Evolutionary conservation across 2,113 vertebrate species (phyloP), one percentile per base, ranked within the genome.

Genomic region (Melozone crissalis): DNA sequence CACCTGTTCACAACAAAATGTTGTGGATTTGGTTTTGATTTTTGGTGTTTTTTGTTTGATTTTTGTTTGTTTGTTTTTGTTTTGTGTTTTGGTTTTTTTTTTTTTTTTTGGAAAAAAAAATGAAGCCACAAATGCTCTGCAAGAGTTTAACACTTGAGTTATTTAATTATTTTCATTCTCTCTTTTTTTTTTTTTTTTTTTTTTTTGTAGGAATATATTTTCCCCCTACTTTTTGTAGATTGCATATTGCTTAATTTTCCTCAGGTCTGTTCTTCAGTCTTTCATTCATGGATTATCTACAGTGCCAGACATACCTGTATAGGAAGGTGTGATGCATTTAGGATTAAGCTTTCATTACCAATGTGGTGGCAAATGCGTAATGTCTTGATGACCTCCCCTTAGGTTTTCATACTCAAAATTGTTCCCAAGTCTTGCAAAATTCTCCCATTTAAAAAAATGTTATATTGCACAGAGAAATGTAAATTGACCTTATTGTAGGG

Each of bases 151-250:
- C 11, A 15, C 13, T 71, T 63, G 21, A 65, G 7, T n/a, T 33
- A 16, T 80, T 78, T 58, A 11, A 68, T 33, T 35, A 43, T 63
- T 89, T 89, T 73, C 27, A 35, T 43, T 44, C 43, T 44, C 17
- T 8, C 5, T 7, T 35, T 0, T 6, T 8, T 5, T 7, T 35
- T 0, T 6, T 8, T 46, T n/a, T 75, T 30, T 7, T 17, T 19
- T 52, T 49, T 16, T 10, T 39, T 0, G 5, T 9, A 49, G 9
- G 5, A 59, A 24, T 49, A 16, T 8, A 9, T 18, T 57, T 84
- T 26, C 2, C 3, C 30, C 13, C 22, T 2, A 21, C 1, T n/a
- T 67, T 92, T 62, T 49, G 5, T 43, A 87, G 19, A 10, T 2
- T 79, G 11, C 4, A 33, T 7, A 30, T 52, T 14, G 1, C 11